Evolutionary conservation across 2,888 invertebrate genomes (phyloP).

Genomic region (Pollenia amentaria): DNA sequence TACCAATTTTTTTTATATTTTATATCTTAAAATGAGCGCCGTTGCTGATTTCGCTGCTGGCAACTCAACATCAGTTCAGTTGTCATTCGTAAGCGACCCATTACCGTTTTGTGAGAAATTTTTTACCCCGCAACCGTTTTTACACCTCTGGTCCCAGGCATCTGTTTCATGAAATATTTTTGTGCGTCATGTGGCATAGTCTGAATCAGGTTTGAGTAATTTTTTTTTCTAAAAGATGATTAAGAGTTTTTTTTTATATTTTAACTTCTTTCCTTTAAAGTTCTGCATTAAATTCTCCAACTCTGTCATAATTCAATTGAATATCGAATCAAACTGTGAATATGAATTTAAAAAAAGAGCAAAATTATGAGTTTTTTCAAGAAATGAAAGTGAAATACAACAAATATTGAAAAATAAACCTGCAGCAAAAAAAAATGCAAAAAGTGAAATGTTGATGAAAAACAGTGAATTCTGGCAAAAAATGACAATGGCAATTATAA

Average conservation of each 20-base stretch:
- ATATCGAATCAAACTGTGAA: background rate
- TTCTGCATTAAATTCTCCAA: background rate
- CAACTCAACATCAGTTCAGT: too few relatives aligned
- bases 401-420: constrained; percentile 16
- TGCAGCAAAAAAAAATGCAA: constrained; percentile 24
- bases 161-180: too few relatives aligned
- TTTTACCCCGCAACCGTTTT: too few relatives aligned
- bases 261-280: background rate
- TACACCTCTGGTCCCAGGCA: too few relatives aligned
- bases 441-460: constrained; percentile 1
- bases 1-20: too few relatives aligned
- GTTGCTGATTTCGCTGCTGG: too few relatives aligned
- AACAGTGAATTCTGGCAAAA: background rate
- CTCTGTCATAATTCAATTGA: constrained; percentile 15
- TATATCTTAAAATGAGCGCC: too few relatives aligned
- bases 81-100: too few relatives aligned
- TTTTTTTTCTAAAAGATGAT: too few relatives aligned
- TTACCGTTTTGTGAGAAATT: too few relatives aligned
- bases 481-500: background rate
- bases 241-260: background rate
- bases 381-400: background rate
- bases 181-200: too few relatives aligned
- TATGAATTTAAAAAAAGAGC: constrained; percentile 35
- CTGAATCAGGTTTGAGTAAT: too few relatives aligned
- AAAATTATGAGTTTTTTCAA: constrained; percentile 12